phyloP scores from a whole-genome alignment of 2,888 invertebrate genomes.

The Synergus itoensis region DNA sequence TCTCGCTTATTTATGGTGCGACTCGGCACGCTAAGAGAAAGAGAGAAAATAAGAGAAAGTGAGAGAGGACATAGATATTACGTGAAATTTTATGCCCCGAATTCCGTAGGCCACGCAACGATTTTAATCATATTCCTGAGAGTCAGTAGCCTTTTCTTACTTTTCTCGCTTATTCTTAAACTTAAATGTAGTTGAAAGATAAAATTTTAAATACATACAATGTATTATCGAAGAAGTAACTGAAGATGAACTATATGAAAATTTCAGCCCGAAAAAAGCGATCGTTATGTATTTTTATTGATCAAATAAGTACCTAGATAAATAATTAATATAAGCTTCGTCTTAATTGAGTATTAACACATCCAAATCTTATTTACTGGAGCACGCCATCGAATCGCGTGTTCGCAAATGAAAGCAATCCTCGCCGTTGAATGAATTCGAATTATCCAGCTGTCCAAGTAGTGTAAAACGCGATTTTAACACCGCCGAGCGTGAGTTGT shows the following conservation, averaged over 20 bases:
- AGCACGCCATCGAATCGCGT: constrained; percentile 26
- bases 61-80: constrained; percentile 58
- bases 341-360: constrained; percentile 33
- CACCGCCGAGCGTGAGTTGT: neutral
- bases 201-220: neutral
- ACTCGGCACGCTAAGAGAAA: constrained; percentile 48
- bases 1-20: constrained; percentile 64
- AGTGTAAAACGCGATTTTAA: constrained; percentile 24
- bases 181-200: neutral
- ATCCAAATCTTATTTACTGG: neutral
- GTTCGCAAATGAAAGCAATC: constrained; percentile 29
- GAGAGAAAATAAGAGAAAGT: constrained; percentile 19
- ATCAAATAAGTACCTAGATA: neutral
- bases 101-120: constrained; percentile 51
- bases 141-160: neutral
- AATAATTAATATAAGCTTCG: neutral
- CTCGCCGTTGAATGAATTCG: constrained; percentile 13
- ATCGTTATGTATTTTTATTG: neutral
- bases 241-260: too few species aligned
- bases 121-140: constrained; percentile 27
- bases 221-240: too few species aligned
- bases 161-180: neutral
- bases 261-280: too few species aligned
- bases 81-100: constrained; percentile 61
- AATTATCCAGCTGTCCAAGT: constrained; percentile 15